Evolutionary conservation across 2,888 invertebrate species (phyloP).

Genomic region (Apoderus coryli): DNA sequence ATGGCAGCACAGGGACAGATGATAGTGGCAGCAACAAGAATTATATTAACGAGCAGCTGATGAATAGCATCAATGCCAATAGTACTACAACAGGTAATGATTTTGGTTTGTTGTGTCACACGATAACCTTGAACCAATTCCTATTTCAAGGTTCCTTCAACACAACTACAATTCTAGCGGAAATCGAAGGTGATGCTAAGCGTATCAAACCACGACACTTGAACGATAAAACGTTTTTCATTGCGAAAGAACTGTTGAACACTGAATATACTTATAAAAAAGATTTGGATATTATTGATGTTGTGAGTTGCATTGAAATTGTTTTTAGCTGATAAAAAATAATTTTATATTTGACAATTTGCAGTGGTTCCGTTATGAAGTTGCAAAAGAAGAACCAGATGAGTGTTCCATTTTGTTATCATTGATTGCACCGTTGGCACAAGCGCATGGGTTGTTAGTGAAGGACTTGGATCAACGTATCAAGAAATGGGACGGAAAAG

Average conservation of each 20-base stretch:
- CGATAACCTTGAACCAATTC: too few species aligned
- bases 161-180: conserved; percentile 30
- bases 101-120: too few species aligned
- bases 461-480: conserved; percentile 63
- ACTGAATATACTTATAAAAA: conserved; percentile 91
- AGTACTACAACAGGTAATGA: conserved; percentile 16
- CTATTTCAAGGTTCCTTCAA: conserved; percentile 24
- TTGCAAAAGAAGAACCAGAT: conserved; percentile 39
- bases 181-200: conserved; percentile 31
- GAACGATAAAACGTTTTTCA: conserved; percentile 58
- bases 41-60: conserved; percentile 26
- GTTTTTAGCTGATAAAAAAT: background rate
- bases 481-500: conserved; percentile 56
- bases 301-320: conserved; percentile 41
- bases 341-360: background rate
- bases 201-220: conserved; percentile 25
- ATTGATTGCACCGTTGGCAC: conserved; percentile 57
- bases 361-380: conserved; percentile 62
- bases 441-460: conserved; percentile 68
- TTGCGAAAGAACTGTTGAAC: conserved; percentile 87
- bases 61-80: conserved; percentile 31
- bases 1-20: too few species aligned
- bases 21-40: conserved; percentile 23
- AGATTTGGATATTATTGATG: conserved; percentile 81
- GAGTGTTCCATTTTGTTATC: conserved; percentile 44